Evolutionary conservation across 2,797 vertebrate species (phyloP), one percentile per base, ranked within the genome.

Genomic region (Dendrocincla fuliginosa): DNA sequence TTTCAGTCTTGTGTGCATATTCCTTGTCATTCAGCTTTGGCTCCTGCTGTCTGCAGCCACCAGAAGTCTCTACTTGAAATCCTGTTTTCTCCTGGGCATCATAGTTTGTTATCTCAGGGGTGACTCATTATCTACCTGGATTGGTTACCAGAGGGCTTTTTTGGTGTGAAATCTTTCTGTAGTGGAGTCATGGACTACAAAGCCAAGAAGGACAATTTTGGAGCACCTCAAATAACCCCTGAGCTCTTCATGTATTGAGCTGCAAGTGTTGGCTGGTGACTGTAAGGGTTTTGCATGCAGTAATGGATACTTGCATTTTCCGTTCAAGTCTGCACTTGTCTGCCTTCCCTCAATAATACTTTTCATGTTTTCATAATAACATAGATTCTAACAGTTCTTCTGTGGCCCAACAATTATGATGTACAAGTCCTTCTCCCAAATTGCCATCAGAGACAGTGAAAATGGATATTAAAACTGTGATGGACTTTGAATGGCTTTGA

Each of bases 201-300:
- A 91, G 81, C 81, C 95, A 93, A 80, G 75, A 63, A 70, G 71
- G 61, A 91, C 84, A 84, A 84, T 95, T 94, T 73, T 86, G 79
- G 16, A 87, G 89, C 79, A 94, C 93, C 94, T 95, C 61, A 90
- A 90, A 95, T 96, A 93, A 96, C 95, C 95, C 87, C 78, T 50
- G 82, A 87, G 92, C 53, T 92, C 71, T 91, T 92, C 86, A 41
- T 33, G 25, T 93, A n/a, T 61, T 92, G 70, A 90, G 64, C 59
- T 94, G 37, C 23, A 3, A 81, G 57, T 59, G 50, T 49, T 93
- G 93, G 92, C 93, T 91, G 82, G 25, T 83, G 53, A 56, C 50
- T 91, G 10, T 25, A 81, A 87, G 69, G 18, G 12, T 80, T 97
- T 90, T 94, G 75, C 71, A 85, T 87, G 59, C 37, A 53, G 78